A percentile compares a stretch with the other conserved stretches of the same genome.
These are phyloP conservation scores for Netelia melanura DNA, from an alignment of 2,888 invertebrate genomes.

Conservation along the genomic window DNA sequence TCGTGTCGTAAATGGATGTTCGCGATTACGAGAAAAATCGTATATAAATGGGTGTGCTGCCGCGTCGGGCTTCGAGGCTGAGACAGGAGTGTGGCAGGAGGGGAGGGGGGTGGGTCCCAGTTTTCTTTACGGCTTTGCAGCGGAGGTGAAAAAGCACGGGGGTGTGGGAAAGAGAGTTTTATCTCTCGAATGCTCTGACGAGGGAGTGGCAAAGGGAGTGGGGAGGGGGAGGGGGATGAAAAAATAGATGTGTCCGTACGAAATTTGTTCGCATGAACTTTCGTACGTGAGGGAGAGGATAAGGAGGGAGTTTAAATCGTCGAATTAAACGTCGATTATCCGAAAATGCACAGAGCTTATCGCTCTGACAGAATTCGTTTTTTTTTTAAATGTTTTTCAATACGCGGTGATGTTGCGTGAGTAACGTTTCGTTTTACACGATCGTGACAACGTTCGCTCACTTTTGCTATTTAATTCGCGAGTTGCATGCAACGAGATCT, in stretches of 20 bases:
- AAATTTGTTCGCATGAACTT: constrained; percentile 55
- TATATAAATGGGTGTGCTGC: constrained; percentile 79
- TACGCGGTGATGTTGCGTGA: not conserved
- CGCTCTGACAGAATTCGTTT: not conserved
- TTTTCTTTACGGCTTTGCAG: constrained; percentile 44
- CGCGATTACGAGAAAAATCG: constrained; percentile 83
- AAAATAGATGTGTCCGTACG: constrained; percentile 3
- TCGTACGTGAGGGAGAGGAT: constrained; percentile 50
- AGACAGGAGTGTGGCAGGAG: not conserved
- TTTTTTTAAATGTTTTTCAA: not conserved
- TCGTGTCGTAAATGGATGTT: constrained; percentile 81
- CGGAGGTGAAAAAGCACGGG: constrained; percentile 67
- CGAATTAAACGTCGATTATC: constrained; percentile 78
- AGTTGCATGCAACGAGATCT: not conserved
- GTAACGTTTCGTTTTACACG: too few species aligned
- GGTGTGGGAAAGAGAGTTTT: constrained; percentile 76
- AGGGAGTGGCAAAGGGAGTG: constrained; percentile 63
- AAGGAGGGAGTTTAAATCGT: constrained; percentile 66
- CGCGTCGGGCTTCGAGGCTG: not conserved
- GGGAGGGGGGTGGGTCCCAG: constrained; percentile 18
- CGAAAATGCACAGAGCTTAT: constrained; percentile 44
- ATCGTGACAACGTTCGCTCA: too few species aligned
- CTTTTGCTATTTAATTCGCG: too few species aligned
- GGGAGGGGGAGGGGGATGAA: constrained; percentile 20
- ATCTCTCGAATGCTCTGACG: constrained; percentile 73